These are phyloP conservation scores for Zygaena filipendulae DNA, from an alignment of 2,888 invertebrate species.

Conservation along the genomic window DNA sequence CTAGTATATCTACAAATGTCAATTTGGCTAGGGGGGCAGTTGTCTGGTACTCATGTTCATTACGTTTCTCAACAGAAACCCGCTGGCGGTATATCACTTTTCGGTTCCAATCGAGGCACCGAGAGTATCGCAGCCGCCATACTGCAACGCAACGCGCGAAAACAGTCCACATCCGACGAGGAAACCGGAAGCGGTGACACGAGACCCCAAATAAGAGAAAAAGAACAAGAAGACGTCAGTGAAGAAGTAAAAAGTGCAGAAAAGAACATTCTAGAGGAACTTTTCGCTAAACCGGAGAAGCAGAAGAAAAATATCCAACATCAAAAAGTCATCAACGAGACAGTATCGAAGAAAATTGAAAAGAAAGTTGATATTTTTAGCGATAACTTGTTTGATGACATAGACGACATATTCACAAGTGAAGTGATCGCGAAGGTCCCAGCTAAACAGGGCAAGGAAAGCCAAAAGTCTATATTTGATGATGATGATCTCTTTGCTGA, in stretches of 20 bases:
- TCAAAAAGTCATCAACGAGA: slow-evolving; percentile 15
- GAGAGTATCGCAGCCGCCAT: slow-evolving; percentile 54
- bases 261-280: slow-evolving; percentile 43
- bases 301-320: slow-evolving; percentile 15
- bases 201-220: slow-evolving; percentile 8
- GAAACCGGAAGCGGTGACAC: slow-evolving; percentile 24
- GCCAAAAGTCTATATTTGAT: slow-evolving; percentile 38
- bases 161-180: slow-evolving; percentile 35
- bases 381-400: slow-evolving; percentile 55
- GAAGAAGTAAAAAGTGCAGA: slow-evolving; percentile 17
- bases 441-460: slow-evolving; percentile 20
- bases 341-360: slow-evolving; percentile 17
- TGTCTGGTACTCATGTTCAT: too few relatives aligned
- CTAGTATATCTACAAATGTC: too few relatives aligned
- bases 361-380: slow-evolving; percentile 43
- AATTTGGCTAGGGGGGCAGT: too few relatives aligned
- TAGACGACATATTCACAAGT: slow-evolving; percentile 51
- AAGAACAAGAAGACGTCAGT: slow-evolving; percentile 5
- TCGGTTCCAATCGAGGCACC: slow-evolving; percentile 50
- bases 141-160: slow-evolving; percentile 37
- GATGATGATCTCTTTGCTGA: slow-evolving; percentile 45
- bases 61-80: slow-evolving; percentile 74
- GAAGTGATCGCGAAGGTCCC: slow-evolving; percentile 26
- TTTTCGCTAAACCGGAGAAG: slow-evolving; percentile 37
- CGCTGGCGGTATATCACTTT: slow-evolving; percentile 68